These are phyloP conservation scores for Habrosyne pyritoides DNA, from an alignment of 2,888 invertebrate species.

Conservation along the genomic window DNA sequence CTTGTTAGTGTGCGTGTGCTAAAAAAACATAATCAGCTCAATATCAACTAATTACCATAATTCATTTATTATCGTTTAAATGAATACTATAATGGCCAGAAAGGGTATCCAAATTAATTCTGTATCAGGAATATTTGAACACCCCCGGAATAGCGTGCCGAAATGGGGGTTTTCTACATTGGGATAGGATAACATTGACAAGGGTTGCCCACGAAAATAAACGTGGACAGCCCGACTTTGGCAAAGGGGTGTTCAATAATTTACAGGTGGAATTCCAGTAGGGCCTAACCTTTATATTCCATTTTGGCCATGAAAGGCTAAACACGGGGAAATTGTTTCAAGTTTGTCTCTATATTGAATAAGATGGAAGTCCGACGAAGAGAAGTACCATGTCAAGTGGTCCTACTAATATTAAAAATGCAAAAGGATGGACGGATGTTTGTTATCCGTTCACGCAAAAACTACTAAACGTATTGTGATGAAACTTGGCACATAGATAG, in stretches of 20 bases:
- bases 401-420: no score
- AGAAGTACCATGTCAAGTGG: neutral
- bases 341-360: neutral
- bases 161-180: conserved; percentile 9
- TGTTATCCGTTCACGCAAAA: no score
- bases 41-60: neutral
- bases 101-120: neutral
- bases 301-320: conserved; percentile 18
- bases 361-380: neutral
- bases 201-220: conserved; percentile 36
- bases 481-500: no score
- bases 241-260: conserved; percentile 30
- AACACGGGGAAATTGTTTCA: neutral
- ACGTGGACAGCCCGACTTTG: conserved; percentile 14
- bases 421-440: no score
- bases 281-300: conserved; percentile 17
- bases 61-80: neutral
- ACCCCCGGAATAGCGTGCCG: neutral
- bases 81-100: neutral
- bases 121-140: neutral
- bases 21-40: neutral
- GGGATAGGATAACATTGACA: conserved; percentile 24
- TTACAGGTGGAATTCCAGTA: conserved; percentile 28
- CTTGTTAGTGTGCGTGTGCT: neutral
- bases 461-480: no score